These are phyloP conservation scores for Phataginus tricuspis DNA, from an alignment of 2,797 vertebrate species.

Conservation along the genomic window DNA sequence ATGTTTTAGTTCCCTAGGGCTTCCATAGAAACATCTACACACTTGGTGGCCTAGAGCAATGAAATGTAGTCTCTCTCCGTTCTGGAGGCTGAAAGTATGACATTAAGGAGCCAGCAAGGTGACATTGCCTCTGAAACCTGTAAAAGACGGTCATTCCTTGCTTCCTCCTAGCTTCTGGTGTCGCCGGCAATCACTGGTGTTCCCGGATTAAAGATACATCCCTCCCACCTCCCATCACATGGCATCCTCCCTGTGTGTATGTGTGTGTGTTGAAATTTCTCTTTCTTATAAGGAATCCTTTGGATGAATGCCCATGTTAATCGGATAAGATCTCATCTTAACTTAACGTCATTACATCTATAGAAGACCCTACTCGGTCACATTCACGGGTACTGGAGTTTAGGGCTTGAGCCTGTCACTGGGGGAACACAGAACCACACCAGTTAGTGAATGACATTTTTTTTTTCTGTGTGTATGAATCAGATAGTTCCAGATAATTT, in stretches of 20 bases:
- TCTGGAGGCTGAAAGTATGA: too few relatives aligned
- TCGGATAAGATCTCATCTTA: background rate
- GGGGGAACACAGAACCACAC: background rate
- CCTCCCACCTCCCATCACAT: accelerated
- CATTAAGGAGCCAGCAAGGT: too few relatives aligned
- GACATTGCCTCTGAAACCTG: accelerated
- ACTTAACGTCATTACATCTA: background rate
- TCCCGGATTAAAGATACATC: background rate
- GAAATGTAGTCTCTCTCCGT: background rate
- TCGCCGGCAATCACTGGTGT: accelerated
- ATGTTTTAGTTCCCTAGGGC: accelerated
- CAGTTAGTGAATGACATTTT: background rate
- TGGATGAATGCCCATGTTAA: background rate
- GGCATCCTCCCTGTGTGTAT: background rate
- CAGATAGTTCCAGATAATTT: background rate
- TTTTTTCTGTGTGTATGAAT: background rate
- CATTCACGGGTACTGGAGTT: background rate
- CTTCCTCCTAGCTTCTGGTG: background rate
- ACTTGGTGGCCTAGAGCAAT: too few relatives aligned
- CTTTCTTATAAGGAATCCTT: background rate
- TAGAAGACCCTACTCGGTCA: background rate
- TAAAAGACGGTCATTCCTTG: accelerated
- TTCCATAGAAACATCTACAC: background rate
- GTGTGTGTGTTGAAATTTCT: too few relatives aligned
- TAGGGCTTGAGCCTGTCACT: background rate